These are phyloP conservation scores for Thalassophryne amazonica DNA, from an alignment of 2,797 vertebrate genomes.

Conservation along the genomic window DNA sequence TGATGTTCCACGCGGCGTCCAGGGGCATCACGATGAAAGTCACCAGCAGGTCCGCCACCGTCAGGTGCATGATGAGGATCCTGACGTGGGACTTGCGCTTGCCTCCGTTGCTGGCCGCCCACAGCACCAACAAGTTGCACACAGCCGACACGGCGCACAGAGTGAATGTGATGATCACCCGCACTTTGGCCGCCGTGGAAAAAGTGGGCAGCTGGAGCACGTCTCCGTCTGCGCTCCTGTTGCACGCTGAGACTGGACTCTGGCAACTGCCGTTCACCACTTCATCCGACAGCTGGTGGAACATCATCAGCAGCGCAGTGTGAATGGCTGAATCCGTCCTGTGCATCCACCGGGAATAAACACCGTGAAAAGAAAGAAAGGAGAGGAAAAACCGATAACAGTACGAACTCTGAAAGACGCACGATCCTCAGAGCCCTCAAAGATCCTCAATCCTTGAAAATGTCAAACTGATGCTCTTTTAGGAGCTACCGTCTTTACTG, in stretches of 20 bases:
- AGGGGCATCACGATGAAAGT: slow-evolving; percentile 85
- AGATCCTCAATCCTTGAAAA: too few species aligned
- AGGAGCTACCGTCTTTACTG: too few species aligned
- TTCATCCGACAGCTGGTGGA: slow-evolving; percentile 62
- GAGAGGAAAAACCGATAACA: too few species aligned
- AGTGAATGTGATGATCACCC: slow-evolving; percentile 80
- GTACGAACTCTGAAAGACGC: too few species aligned
- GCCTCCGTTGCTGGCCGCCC: slow-evolving; percentile 72
- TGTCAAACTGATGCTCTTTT: too few species aligned
- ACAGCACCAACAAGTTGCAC: slow-evolving; percentile 79
- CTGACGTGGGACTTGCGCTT: slow-evolving; percentile 81
- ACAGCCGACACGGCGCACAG: slow-evolving; percentile 77
- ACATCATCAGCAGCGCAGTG: slow-evolving; percentile 42
- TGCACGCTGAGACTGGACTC: slow-evolving; percentile 38
- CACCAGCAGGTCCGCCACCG: slow-evolving; percentile 80
- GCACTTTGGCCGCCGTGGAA: slow-evolving; percentile 79
- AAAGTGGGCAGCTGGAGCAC: slow-evolving; percentile 80
- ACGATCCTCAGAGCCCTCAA: too few species aligned
- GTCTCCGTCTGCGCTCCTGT: slow-evolving; percentile 46
- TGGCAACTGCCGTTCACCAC: slow-evolving; percentile 64
- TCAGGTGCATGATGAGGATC: slow-evolving; percentile 82
- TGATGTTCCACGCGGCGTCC: slow-evolving; percentile 85
- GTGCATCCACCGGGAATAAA: too few species aligned
- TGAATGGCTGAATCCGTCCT: slow-evolving; percentile 15
- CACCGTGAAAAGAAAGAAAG: too few species aligned